Evolutionary conservation across 2,888 invertebrate species (phyloP).

Genomic region (Autographa pulchrina): DNA sequence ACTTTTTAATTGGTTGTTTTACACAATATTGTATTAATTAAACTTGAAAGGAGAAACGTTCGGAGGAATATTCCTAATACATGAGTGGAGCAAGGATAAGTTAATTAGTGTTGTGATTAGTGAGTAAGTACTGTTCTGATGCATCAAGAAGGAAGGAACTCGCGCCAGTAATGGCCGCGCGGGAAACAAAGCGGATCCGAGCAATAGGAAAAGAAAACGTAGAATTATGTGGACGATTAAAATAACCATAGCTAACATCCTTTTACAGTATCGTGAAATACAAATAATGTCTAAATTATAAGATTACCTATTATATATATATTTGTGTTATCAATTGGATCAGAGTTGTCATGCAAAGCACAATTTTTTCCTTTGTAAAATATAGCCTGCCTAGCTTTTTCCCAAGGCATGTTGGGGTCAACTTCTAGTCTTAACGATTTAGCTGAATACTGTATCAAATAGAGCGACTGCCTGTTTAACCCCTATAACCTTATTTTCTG

Average conservation of each 20-base stretch:
- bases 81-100: neutral
- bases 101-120: neutral
- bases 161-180: conserved; percentile 2
- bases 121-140: conserved; percentile 12
- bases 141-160: conserved; percentile 12
- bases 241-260: neutral
- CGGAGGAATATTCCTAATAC: neutral
- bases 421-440: too few species aligned
- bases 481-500: too few species aligned
- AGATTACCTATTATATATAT: neutral
- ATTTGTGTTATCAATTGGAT: neutral
- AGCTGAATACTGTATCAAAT: too few species aligned
- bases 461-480: too few species aligned
- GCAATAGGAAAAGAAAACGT: conserved; percentile 6
- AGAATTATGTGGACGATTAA: neutral
- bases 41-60: neutral
- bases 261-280: neutral
- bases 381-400: too few species aligned
- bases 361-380: neutral
- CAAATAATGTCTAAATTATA: neutral
- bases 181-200: conserved; percentile 9
- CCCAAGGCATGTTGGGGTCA: too few species aligned
- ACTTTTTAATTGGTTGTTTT: neutral
- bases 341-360: neutral
- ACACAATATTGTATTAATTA: neutral